Percentiles rank a stretch among this genome's conserved stretches.
These are phyloP conservation scores for Semnornis frantzii DNA, from an alignment of 2,113 vertebrate genomes.

Conservation along the genomic window DNA sequence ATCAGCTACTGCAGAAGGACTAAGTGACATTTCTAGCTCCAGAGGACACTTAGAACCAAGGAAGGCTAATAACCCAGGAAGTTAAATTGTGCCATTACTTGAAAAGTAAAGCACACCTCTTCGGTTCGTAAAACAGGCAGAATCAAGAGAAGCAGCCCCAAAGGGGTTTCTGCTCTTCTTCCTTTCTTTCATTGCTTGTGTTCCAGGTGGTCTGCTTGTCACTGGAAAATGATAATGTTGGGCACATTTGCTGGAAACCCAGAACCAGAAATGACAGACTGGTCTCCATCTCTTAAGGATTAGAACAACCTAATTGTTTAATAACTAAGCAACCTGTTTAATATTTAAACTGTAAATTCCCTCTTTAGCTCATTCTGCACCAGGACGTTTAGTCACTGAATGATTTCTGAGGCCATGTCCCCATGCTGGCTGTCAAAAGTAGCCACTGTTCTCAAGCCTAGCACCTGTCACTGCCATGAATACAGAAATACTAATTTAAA, in stretches of 20 bases:
- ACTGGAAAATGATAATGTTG: not conserved
- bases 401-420: slow-evolving; percentile 44
- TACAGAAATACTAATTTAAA: slow-evolving; percentile 55
- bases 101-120: not conserved
- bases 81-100: not conserved
- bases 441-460: slow-evolving; percentile 31
- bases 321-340: slow-evolving; percentile 58
- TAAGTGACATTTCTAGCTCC: not conserved
- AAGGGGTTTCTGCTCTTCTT: not conserved
- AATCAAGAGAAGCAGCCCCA: not conserved
- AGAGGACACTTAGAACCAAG: not conserved
- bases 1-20: not conserved
- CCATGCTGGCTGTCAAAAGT: slow-evolving; percentile 10
- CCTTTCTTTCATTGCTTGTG: not conserved
- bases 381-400: not conserved
- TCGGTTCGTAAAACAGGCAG: not conserved
- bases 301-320: slow-evolving; percentile 46
- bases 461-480: slow-evolving; percentile 32
- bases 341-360: slow-evolving; percentile 64
- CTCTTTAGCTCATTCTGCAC: slow-evolving; percentile 45
- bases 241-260: not conserved
- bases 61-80: not conserved
- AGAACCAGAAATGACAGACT: not conserved
- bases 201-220: not conserved
- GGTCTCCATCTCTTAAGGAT: not conserved